These are phyloP conservation scores for Ephestia elutella DNA, from an alignment of 1,140 invertebrate species.

Conservation along the genomic window DNA sequence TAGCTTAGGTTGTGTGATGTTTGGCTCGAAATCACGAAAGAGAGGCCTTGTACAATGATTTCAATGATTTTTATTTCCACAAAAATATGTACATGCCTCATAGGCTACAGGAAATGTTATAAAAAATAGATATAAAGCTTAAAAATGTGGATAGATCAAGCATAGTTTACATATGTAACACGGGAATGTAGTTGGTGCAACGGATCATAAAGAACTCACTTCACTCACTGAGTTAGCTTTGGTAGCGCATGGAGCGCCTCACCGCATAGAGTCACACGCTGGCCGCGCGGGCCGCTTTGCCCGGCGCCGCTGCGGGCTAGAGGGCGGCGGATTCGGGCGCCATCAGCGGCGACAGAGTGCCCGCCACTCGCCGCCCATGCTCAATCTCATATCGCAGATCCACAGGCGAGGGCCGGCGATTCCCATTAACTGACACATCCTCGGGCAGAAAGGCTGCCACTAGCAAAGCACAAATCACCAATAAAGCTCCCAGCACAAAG, in stretches of 20 bases:
- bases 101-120: constrained; percentile 37
- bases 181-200: constrained; percentile 52
- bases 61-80: constrained; percentile 51
- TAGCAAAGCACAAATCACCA: constrained; percentile 95
- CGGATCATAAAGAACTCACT: constrained; percentile 42
- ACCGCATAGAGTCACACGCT: constrained; percentile 50
- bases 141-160: constrained; percentile 50
- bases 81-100: constrained; percentile 49
- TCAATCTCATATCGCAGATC: constrained; percentile 87
- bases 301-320: constrained; percentile 69
- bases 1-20: constrained; percentile 43
- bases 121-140: constrained; percentile 60
- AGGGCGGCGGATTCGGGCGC: constrained; percentile 83
- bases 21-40: constrained; percentile 41
- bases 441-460: constrained; percentile 95
- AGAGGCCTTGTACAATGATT: constrained; percentile 40
- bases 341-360: constrained; percentile 86
- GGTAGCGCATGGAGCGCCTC: constrained; percentile 58
- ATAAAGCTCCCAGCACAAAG: constrained; percentile 98
- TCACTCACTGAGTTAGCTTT: constrained; percentile 55
- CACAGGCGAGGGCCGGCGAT: constrained; percentile 71
- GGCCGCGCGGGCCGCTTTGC: constrained; percentile 63
- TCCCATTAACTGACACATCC: constrained; percentile 68
- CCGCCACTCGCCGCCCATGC: constrained; percentile 81
- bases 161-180: constrained; percentile 36